Evolutionary conservation across 2,113 vertebrate genomes (phyloP), one percentile per base, ranked within the genome.

Genomic region (Riparia riparia): DNA sequence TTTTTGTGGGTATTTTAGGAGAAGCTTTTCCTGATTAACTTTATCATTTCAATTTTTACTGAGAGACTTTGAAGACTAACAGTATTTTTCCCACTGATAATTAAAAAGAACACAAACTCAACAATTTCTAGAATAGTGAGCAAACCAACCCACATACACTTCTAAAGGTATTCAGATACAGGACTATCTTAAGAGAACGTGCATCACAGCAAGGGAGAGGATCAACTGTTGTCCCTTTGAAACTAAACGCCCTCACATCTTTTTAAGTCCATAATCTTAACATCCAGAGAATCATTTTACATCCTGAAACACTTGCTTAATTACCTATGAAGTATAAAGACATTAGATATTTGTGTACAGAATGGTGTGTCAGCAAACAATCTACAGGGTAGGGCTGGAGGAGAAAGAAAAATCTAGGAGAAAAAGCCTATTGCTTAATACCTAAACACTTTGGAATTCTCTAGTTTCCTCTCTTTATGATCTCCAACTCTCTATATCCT

Each of bases 231-330:
- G 2, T 8, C 32, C 18, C 29, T 91, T 65, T 17, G 5, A 85
- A 69, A 49, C 0, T 3, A 64, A 90, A 73, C 7, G 76, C 4
- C 22, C 6, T 65, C 12, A 34, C 1, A 0, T 10, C 18, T 71
- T 76, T 83, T 2, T n/a, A 91, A 68, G 4, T 68, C 42, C 24
- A 2, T 60, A 61, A 24, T 56, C 88, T 14, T 85, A 91, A 86
- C 39, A 68, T 9, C 20, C 3, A 22, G 18, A 22, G 3, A 94
- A 72, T n/a, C 0, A 64, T 39, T 85, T 89, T 32, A 64, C 26
- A 87, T 26, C 14, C 25, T 61, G 31, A 28, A 76, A n/a, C 15
- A 89, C 21, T 34, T 74, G 13, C 29, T 66, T 82, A 71, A 64
- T 78, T 71, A 83, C 41, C 21, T 84, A 29, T 51, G 21, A 82